Conservation (phyloP, 1,140 invertebrate species). For the Chrysoperla carnea region DNA sequence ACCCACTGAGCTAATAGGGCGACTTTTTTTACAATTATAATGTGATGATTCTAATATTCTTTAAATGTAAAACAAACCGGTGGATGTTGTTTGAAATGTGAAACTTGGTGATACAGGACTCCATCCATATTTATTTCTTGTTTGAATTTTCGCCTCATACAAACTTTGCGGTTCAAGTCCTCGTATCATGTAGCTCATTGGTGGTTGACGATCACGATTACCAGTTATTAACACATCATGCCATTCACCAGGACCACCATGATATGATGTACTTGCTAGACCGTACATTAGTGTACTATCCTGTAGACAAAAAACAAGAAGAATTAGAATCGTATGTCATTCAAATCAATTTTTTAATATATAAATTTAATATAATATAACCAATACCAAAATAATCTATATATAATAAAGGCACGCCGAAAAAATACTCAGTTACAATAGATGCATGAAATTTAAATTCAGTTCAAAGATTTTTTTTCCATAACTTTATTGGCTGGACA, state of each 20-base stretch:
- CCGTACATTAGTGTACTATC: background rate
- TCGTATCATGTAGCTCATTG: slow-evolving; percentile 38
- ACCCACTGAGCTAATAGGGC: too few species aligned
- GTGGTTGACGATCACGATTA: slow-evolving; percentile 23
- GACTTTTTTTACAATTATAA: too few species aligned
- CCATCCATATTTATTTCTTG: slow-evolving; percentile 43
- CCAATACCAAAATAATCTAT: too few species aligned
- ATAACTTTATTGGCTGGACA: too few species aligned
- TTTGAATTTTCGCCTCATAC: slow-evolving; percentile 42
- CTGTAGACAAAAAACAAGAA: background rate
- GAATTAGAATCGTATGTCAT: too few species aligned
- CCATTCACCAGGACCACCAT: slow-evolving; percentile 24
- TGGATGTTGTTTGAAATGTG: slow-evolving; percentile 24
- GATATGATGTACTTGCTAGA: background rate
- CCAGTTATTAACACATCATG: slow-evolving; percentile 37
- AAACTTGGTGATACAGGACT: slow-evolving; percentile 35
- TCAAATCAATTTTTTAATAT: too few species aligned
- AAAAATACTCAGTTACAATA: too few species aligned
- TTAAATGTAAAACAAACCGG: slow-evolving; percentile 15
- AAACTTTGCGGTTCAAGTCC: slow-evolving; percentile 34
- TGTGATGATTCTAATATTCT: too few species aligned
- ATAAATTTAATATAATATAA: too few species aligned
- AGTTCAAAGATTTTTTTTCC: too few species aligned
- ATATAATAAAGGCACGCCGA: too few species aligned
- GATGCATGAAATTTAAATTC: too few species aligned